phyloP scores from a whole-genome alignment of 2,888 invertebrate species.

The Pachliopta kotzebuea region DNA sequence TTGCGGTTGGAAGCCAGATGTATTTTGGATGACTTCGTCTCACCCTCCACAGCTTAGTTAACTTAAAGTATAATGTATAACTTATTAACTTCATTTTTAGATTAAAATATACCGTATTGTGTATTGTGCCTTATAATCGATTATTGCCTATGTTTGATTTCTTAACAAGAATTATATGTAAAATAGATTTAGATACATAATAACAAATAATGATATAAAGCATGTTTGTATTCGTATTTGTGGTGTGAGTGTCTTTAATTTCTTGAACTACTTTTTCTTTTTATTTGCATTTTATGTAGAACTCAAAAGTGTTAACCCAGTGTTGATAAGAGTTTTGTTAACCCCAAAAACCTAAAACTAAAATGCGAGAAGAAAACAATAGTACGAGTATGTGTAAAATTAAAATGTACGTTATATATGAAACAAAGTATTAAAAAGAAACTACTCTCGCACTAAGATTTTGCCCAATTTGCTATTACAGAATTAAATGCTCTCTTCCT shows the following conservation, averaged over 20 bases:
- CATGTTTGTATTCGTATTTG: neutral
- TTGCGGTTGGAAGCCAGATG: too few relatives aligned
- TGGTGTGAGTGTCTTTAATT: neutral
- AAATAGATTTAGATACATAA: neutral
- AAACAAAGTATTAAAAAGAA: neutral
- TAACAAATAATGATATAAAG: neutral
- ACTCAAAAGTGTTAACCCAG: neutral
- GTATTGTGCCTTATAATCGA: neutral
- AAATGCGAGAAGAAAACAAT: too few relatives aligned
- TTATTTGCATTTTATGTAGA: neutral
- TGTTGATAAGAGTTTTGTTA: too few relatives aligned
- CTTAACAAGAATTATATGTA: neutral
- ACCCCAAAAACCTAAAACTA: too few relatives aligned
- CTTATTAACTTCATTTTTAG: neutral
- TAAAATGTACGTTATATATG: too few relatives aligned
- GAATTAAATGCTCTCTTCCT: neutral
- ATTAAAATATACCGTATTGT: neutral
- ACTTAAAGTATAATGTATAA: neutral
- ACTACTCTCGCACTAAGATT: neutral
- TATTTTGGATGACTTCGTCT: too few relatives aligned
- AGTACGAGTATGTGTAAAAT: too few relatives aligned
- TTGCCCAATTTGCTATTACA: neutral
- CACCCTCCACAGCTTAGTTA: too few relatives aligned
- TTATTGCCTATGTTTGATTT: neutral
- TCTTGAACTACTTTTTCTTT: neutral